Conservation (phyloP, 1,140 invertebrate genomes). For the Hyposmocoma kahamanoa region DNA sequence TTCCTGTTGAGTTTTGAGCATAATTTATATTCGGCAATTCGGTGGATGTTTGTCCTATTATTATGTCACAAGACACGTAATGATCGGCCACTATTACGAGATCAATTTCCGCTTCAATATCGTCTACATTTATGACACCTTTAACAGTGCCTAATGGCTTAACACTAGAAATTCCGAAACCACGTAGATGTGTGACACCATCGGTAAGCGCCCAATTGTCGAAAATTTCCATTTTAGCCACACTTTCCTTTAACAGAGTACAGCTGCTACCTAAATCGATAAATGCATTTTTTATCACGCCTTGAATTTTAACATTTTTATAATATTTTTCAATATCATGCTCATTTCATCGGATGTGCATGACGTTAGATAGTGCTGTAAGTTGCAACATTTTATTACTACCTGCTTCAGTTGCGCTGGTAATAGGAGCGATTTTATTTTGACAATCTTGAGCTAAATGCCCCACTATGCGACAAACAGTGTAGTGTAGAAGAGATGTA, state of each 20-base stretch:
- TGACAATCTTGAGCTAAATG: slow-evolving; percentile 1
- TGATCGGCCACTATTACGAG: background rate
- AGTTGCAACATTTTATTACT: background rate
- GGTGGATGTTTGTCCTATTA: slow-evolving; percentile 3
- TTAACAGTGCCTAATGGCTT: background rate
- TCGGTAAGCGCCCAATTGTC: background rate
- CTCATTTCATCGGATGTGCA: background rate
- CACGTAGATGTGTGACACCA: background rate
- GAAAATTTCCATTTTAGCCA: background rate
- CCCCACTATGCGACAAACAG: background rate
- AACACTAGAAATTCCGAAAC: background rate
- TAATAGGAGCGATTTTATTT: background rate
- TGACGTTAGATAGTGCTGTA: background rate
- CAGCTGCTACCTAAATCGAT: slow-evolving; percentile 1
- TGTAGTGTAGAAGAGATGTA: too few species aligned
- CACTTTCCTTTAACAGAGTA: background rate
- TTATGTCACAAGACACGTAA: background rate
- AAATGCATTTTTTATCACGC: background rate
- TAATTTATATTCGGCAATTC: background rate
- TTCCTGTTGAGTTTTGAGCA: background rate
- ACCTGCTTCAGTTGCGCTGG: background rate
- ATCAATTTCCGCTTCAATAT: background rate
- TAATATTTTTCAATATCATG: background rate
- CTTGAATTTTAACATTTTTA: background rate
- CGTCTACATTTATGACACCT: background rate